Evolutionary conservation across 2,797 vertebrate species (phyloP).

Genomic region (Cheirogaleus major): DNA sequence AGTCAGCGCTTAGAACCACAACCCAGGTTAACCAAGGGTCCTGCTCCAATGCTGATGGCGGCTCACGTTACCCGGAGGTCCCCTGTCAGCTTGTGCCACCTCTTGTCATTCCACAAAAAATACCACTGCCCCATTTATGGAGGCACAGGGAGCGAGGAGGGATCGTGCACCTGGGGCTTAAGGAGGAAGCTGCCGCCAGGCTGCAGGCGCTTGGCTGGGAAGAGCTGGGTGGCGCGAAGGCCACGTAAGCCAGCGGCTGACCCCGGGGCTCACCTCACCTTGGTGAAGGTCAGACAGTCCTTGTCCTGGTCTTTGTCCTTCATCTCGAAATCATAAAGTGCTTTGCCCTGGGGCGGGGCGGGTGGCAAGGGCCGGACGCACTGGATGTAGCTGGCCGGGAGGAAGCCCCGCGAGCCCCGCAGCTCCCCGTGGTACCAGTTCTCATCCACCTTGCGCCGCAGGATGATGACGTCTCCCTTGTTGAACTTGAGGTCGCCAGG

Average conservation of each 20-base stretch:
- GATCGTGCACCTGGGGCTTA: neutral
- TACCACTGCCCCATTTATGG: rapidly evolving
- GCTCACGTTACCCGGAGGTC: neutral
- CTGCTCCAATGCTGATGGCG: neutral
- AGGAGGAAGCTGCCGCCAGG: neutral
- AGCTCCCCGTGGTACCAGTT: conserved; percentile 99
- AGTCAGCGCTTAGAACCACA: neutral
- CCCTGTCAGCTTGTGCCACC: neutral
- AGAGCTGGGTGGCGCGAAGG: neutral
- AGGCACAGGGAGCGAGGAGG: neutral
- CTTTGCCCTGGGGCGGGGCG: conserved; percentile 96
- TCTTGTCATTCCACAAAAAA: neutral
- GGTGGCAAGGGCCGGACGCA: conserved; percentile 94
- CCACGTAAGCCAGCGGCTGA: rapidly evolving
- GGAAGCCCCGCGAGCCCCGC: conserved; percentile 95
- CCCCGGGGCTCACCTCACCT: conserved; percentile 87
- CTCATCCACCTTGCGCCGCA: conserved; percentile 95
- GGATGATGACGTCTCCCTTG: conserved; percentile 97
- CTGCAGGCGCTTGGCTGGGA: neutral
- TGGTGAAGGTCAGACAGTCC: conserved; percentile 97
- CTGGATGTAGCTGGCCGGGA: conserved; percentile 97
- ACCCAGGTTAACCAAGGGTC: neutral
- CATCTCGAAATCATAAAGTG: conserved; percentile 98
- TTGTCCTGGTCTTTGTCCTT: conserved; percentile 99
- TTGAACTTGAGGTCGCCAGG: conserved; percentile 97